Evolutionary conservation across 2,797 vertebrate genomes (phyloP).

Genomic region (Sylvia borin): DNA sequence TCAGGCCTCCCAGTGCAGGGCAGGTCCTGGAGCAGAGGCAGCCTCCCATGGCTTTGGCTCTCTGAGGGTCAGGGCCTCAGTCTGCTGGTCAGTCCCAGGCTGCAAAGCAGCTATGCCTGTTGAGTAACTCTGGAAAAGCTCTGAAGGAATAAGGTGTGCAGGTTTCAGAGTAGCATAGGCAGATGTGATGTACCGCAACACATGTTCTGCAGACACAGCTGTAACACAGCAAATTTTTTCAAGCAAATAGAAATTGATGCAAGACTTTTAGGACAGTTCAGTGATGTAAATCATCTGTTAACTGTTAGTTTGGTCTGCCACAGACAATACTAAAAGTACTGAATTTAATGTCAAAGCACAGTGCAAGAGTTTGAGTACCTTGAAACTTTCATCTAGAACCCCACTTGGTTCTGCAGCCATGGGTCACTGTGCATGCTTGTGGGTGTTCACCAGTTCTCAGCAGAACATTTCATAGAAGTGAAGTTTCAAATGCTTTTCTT

Average conservation of each 20-base stretch:
- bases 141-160: not conserved
- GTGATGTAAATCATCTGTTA: not conserved
- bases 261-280: not conserved
- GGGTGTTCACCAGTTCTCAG: not conserved
- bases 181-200: not conserved
- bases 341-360: not conserved
- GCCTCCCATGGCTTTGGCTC: not conserved
- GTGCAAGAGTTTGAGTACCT: not conserved
- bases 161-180: fast-evolving
- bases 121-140: not conserved
- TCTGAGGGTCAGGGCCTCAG: not conserved
- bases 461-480: not conserved
- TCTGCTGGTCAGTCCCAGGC: fast-evolving
- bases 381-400: not conserved
- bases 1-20: fast-evolving
- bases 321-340: not conserved
- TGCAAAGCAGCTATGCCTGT: not conserved
- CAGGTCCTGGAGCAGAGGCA: not conserved
- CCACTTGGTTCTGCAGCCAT: fast-evolving
- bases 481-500: not conserved
- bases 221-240: not conserved
- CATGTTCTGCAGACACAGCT: not conserved
- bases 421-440: fast-evolving
- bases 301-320: not conserved
- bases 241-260: not conserved